These are phyloP conservation scores for Galeruca laticollis DNA, from an alignment of 2,888 invertebrate genomes.

Conservation along the genomic window DNA sequence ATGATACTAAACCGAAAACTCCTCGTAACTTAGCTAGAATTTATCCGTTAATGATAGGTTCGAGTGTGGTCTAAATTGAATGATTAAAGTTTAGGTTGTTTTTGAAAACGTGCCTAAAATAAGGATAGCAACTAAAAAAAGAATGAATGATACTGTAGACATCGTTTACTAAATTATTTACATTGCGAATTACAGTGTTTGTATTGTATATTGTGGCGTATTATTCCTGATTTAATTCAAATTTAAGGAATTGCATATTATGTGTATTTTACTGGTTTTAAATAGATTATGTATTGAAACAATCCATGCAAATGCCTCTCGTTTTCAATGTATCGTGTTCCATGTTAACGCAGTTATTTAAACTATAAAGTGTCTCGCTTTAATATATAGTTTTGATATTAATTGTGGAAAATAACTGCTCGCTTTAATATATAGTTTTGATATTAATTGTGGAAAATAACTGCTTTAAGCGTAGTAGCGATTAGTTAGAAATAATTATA, in stretches of 20 bases:
- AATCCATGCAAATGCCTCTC: slow-evolving; percentile 16
- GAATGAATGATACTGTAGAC: too few species aligned
- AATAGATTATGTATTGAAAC: not conserved
- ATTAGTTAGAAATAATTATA: slow-evolving; percentile 43
- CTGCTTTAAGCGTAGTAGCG: slow-evolving; percentile 28
- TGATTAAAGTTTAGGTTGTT: too few species aligned
- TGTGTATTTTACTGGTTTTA: not conserved
- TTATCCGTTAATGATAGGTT: too few species aligned
- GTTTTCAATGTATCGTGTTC: slow-evolving; percentile 28
- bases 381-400: slow-evolving; percentile 37
- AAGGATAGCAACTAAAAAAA: too few species aligned
- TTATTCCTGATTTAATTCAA: not conserved
- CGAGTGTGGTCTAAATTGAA: too few species aligned
- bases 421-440: slow-evolving; percentile 33
- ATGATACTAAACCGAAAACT: too few species aligned
- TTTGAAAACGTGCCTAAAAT: too few species aligned
- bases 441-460: slow-evolving; percentile 36
- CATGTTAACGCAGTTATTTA: slow-evolving; percentile 32
- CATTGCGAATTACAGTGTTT: too few species aligned
- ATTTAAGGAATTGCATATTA: not conserved
- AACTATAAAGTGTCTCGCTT: slow-evolving; percentile 21
- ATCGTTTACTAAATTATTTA: too few species aligned
- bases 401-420: slow-evolving; percentile 33
- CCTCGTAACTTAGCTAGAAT: too few species aligned
- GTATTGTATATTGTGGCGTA: not conserved